Conservation (phyloP, 2,113 vertebrate species). For the Eurystomus gularis region DNA sequence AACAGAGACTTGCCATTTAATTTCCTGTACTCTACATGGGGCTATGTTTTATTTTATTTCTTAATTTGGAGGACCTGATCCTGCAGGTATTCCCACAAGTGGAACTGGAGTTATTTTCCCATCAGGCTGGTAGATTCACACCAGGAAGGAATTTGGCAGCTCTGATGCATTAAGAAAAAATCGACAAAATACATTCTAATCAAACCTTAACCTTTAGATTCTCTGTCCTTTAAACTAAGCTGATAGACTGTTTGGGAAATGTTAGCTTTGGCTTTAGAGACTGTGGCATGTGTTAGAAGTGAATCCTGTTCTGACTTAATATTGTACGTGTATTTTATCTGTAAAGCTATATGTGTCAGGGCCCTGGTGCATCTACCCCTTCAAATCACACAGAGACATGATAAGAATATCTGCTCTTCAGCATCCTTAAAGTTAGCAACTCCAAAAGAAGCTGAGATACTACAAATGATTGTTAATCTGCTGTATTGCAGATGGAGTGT, state of each 20-base stretch:
- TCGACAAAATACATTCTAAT: neutral
- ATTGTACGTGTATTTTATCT: conserved; percentile 1
- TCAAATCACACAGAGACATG: neutral
- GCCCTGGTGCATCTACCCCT: neutral
- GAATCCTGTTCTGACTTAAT: conserved; percentile 21
- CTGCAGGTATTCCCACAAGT: neutral
- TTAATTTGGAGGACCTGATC: conserved; percentile 30
- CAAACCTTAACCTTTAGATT: conserved; percentile 22
- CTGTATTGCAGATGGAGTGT: neutral
- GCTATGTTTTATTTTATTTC: neutral
- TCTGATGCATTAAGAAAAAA: neutral
- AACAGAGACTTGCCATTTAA: neutral
- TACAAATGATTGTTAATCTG: neutral
- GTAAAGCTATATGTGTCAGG: neutral
- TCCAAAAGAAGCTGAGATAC: neutral
- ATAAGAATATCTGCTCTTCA: conserved; percentile 16
- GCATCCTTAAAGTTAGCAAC: neutral
- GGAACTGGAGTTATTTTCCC: neutral
- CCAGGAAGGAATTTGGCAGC: neutral
- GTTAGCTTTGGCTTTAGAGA: conserved; percentile 35
- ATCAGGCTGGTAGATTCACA: neutral
- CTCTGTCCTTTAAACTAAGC: neutral
- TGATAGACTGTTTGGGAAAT: neutral
- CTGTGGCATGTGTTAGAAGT: neutral
- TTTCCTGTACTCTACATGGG: conserved; percentile 30